phyloP scores from a whole-genome alignment of 1,140 invertebrate species.

The Calliopsis andreniformis region DNA sequence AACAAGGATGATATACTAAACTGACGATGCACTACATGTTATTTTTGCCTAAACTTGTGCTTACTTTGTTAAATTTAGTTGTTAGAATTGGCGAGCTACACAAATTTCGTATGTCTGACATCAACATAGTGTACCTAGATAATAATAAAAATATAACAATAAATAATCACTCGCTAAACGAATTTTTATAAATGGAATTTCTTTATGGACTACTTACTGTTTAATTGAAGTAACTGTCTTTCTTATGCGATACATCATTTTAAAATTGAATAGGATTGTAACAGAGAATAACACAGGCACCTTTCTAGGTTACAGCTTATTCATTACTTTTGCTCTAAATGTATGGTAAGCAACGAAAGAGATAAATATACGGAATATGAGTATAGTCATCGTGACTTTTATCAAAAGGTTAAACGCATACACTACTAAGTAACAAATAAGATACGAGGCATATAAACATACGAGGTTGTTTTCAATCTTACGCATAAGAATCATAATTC shows the following conservation, averaged over 20 bases:
- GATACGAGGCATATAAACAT: background rate
- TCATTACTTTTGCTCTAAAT: background rate
- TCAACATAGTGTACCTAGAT: background rate
- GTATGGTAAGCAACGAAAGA: background rate
- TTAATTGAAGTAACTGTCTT: background rate
- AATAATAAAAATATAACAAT: background rate
- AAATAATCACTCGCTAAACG: background rate
- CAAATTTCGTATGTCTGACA: background rate
- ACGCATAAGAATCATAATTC: background rate
- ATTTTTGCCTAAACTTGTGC: too few species aligned
- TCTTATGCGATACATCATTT: background rate
- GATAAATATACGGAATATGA: background rate
- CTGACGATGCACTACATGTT: too few species aligned
- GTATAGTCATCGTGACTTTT: background rate
- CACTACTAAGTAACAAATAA: background rate
- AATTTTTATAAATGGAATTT: background rate
- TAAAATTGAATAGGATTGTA: too few species aligned
- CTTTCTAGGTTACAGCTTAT: too few species aligned
- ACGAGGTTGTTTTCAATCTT: background rate
- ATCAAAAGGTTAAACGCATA: background rate
- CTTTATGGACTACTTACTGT: conserved; percentile 29
- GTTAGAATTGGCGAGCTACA: background rate
- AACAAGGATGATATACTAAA: too few species aligned
- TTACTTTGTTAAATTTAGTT: conserved; percentile 33
- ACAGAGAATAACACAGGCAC: too few species aligned